phyloP scores from a whole-genome alignment of 92 coral and sea anemone genomes.

The Palythoa grandiflora region DNA sequence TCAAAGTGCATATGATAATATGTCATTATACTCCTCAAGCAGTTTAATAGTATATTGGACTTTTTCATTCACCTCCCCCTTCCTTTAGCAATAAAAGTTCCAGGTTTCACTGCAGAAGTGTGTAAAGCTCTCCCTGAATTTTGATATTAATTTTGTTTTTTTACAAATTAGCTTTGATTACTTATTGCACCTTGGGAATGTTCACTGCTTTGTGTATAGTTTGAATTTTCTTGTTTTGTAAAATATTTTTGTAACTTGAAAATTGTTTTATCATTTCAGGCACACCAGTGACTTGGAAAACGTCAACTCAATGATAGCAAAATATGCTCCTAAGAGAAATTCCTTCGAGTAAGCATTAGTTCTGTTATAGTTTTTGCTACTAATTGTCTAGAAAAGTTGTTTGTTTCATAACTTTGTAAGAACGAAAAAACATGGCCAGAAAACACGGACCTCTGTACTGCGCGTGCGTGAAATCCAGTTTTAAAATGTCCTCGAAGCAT shows the following conservation, averaged over 20 bases:
- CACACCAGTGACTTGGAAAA: slow-evolving; percentile 31
- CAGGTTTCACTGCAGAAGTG: not conserved
- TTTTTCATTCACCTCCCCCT: too few relatives aligned
- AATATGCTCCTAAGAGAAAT: slow-evolving; percentile 32
- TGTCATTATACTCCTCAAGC: not conserved
- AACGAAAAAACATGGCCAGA: slow-evolving; percentile 14
- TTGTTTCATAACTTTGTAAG: not conserved
- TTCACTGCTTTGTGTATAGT: slow-evolving; percentile 4
- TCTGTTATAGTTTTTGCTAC: not conserved
- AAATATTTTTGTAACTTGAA: slow-evolving; percentile 16
- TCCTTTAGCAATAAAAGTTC: not conserved
- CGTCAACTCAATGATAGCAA: slow-evolving; percentile 37
- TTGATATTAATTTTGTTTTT: not conserved
- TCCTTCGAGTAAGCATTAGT: slow-evolving; percentile 19
- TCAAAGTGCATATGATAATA: slow-evolving; percentile 14
- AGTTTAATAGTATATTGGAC: not conserved
- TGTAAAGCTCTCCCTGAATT: not conserved
- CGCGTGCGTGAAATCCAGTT: slow-evolving; percentile 31
- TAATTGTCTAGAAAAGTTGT: slow-evolving; percentile 23
- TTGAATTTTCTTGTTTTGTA: not conserved
- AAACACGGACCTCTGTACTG: slow-evolving; percentile 23
- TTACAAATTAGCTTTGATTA: not conserved
- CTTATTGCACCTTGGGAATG: not conserved
- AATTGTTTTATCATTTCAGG: slow-evolving; percentile 26
- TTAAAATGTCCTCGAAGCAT: slow-evolving; percentile 22